Base-by-base conservation (phyloP, 2,113 vertebrate genomes). In the Choloepus hoffmanni region DNA sequence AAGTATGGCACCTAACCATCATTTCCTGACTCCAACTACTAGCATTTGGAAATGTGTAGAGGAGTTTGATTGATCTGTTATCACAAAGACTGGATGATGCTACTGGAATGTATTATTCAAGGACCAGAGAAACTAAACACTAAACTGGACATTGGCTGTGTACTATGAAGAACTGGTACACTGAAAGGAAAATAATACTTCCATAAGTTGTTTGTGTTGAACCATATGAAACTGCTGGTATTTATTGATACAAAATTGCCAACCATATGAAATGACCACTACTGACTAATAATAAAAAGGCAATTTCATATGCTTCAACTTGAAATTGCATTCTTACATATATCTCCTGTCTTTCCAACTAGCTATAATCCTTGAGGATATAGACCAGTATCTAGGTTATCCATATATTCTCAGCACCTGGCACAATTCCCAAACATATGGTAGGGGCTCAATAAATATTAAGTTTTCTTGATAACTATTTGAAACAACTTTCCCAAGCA, bases 271-370 rank as follows among this genome's bases (percentile, higher is more conserved):
- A 96, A 74, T 53, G 40, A 43, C 1, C 43, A 55, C 73, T 30
- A 92, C 14, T 76, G 45, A 40, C 65, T 60, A 85, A 36, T 73
- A 62, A 58, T 55, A 63, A 95, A 95, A 92, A 77, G 28, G 21
- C n/a, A 63, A 84, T 72, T 84, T 90, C 70, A 92, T 65, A 77
- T 60, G 28, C 8, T 45, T 96, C 30, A 40, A 45, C 7, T 50
- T n/a, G 73, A 89, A 89, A 43, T 60, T 55, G 1, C 65, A 94
- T 72, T 79, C 81, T 67, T 76, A 21, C 3, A 24, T 74, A 33
- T 50, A 13, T 33, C 70, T 86, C 58, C 43, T 48, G 4, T 23
- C 84, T 89, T 77, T 55, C 55, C 48, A 79, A 63, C 10, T 40
- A 85, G 19, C 62, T 74, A 13, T 45, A 58, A 53, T 70, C 21